Base-by-base conservation (phyloP, 1,140 invertebrate genomes). In the Pseudachorutes palmiensis region DNA sequence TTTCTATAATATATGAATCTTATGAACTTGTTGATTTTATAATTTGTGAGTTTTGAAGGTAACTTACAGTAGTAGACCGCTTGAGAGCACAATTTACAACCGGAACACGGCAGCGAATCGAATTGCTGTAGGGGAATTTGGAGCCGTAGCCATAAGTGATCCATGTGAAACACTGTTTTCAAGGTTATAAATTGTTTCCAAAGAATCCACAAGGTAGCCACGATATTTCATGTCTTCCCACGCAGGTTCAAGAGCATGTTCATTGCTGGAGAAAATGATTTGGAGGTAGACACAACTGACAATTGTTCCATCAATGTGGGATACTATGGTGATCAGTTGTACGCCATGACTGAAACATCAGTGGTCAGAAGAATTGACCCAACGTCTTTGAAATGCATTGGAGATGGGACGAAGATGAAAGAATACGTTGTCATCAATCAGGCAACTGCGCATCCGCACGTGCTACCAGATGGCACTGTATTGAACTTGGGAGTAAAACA, bases 71-170 rank as follows among this genome's bases (percentile, higher is more conserved):
- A 81, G 77, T 60, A 67, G 72, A 48, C 64, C 65, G 19, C 65
- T 83, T 5, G 71, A 79, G 57, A 78, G 77, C 31, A 76, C 82
- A n/a, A 67, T 76, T 1, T 82, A 80, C 70, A 73, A 74, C 31
- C 72, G 62, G 28, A 80, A 79, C 65, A 76, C 76, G 66, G 75
- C 72, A 65, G 76, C 77, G 5, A 74, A 82, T 29, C 66, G 81
- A 36, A 80, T 83, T 14, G 77, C 80, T 0, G 73, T 78, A 22
- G 64, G 69, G 0, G 77, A 80, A 67, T 83, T 82, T 75, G 81
- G 79, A 1, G 81, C 80, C 9, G 51, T 59, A 1, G 75, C 72
- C 3, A 75, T 72, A 45, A 78, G 79, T 2, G 82, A 83, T 72
- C 81, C 81, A 1, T 83, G 80, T 65, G 74, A 77, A 62, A 76